Conservation (phyloP, 1,140 invertebrate genomes). For the Eumaeus atala region DNA sequence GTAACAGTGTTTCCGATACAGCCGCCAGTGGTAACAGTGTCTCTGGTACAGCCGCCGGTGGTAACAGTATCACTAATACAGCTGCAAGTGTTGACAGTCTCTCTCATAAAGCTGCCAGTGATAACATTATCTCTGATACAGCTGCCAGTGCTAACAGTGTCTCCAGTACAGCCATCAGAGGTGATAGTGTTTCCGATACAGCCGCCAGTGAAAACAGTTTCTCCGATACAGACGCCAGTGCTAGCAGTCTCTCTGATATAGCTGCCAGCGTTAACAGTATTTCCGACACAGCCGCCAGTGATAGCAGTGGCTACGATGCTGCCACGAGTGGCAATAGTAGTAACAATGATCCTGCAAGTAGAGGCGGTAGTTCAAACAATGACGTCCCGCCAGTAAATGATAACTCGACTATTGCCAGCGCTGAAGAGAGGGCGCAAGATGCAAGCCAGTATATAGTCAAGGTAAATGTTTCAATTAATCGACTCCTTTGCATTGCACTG, state of each 20-base stretch:
- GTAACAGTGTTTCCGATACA: background rate
- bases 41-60: background rate
- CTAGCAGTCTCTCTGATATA: background rate
- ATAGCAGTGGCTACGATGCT: background rate
- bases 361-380: background rate
- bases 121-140: background rate
- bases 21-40: background rate
- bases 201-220: background rate
- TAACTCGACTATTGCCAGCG: background rate
- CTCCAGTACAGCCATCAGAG: background rate
- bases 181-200: background rate
- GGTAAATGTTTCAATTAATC: constrained; percentile 3
- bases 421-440: background rate
- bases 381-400: background rate
- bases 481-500: background rate
- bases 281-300: no score
- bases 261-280: background rate
- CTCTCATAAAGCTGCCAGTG: background rate
- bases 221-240: background rate
- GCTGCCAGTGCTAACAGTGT: background rate
- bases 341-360: background rate
- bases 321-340: background rate
- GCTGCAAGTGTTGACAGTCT: background rate
- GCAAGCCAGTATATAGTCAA: constrained; percentile 7
- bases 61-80: background rate